Evolutionary conservation across 2,113 vertebrate species (phyloP).

Genomic region (Dolichallabes microphthalmus): DNA sequence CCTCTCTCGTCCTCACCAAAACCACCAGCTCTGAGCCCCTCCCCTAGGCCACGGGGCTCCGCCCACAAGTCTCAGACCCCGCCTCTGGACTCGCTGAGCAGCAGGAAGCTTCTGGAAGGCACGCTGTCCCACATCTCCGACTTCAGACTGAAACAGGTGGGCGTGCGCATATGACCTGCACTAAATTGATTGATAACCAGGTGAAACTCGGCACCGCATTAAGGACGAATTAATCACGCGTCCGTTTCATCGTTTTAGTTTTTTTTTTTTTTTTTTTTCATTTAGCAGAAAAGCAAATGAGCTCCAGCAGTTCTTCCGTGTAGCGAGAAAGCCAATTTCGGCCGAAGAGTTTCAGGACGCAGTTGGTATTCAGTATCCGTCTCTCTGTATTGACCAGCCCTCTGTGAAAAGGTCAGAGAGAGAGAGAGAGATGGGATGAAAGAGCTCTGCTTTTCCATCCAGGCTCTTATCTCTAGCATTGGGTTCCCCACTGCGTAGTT

Average conservation of each 20-base stretch:
- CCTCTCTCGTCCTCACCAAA: constrained; percentile 55
- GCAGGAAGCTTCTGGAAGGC: constrained; percentile 92
- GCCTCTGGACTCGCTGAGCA: constrained; percentile 60
- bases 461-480: constrained; percentile 45
- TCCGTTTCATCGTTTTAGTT: neutral
- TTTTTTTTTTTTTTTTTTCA: constrained; percentile 26
- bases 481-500: constrained; percentile 38
- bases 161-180: constrained; percentile 31
- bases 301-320: neutral
- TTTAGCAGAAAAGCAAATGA: constrained; percentile 36
- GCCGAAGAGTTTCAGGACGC: constrained; percentile 31
- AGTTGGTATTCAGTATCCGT: constrained; percentile 50
- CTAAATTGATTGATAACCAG: neutral
- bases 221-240: neutral
- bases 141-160: constrained; percentile 90
- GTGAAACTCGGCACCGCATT: neutral
- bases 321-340: constrained; percentile 31
- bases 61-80: constrained; percentile 57
- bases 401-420: constrained; percentile 52
- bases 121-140: constrained; percentile 83
- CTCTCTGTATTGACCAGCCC: constrained; percentile 51
- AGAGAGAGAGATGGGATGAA: constrained; percentile 23
- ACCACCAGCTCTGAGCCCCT: constrained; percentile 70
- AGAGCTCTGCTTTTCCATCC: constrained; percentile 23
- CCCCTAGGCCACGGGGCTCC: constrained; percentile 63